Conservation (phyloP, 1,140 invertebrate species). For the Drosophila orosa region DNA sequence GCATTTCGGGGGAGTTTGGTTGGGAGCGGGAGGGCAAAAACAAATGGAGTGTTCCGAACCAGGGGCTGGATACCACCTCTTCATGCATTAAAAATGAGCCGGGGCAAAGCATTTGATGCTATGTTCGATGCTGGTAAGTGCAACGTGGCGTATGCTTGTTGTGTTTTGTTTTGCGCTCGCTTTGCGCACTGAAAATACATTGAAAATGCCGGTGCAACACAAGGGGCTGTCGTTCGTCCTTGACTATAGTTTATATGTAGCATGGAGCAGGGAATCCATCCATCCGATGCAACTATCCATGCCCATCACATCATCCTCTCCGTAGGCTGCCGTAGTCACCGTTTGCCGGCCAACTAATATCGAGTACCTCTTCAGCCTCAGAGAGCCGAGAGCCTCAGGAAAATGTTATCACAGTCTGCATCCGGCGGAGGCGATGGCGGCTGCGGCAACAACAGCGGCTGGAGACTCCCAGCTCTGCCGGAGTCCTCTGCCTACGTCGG, state of each 20-base stretch:
- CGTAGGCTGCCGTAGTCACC: conserved; percentile 32
- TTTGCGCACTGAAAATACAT: conserved; percentile 51
- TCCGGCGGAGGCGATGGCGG: conserved; percentile 52
- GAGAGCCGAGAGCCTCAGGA: conserved; percentile 55
- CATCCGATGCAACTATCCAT: conserved; percentile 11
- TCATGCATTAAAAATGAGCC: conserved; percentile 73
- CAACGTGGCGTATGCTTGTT: conserved; percentile 63
- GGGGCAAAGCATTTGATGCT: conserved; percentile 64
- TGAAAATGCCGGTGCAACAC: conserved; percentile 38
- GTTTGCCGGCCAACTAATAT: conserved; percentile 51
- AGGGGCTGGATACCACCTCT: neutral
- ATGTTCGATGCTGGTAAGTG: conserved; percentile 34
- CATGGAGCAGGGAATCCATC: conserved; percentile 35
- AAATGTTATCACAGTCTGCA: conserved; percentile 81
- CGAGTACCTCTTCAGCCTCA: conserved; percentile 51
- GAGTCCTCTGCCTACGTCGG: conserved; percentile 4
- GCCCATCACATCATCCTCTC: conserved; percentile 9
- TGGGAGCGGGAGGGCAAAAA: neutral
- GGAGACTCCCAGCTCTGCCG: conserved; percentile 15
- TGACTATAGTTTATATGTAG: conserved; percentile 15
- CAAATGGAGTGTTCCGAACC: conserved; percentile 57
- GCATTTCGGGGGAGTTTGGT: neutral
- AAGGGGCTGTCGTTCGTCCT: conserved; percentile 26
- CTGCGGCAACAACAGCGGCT: neutral
- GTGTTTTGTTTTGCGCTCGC: conserved; percentile 33